phyloP scores from a whole-genome alignment of 2,113 vertebrate species.

The Axis porcinus region DNA sequence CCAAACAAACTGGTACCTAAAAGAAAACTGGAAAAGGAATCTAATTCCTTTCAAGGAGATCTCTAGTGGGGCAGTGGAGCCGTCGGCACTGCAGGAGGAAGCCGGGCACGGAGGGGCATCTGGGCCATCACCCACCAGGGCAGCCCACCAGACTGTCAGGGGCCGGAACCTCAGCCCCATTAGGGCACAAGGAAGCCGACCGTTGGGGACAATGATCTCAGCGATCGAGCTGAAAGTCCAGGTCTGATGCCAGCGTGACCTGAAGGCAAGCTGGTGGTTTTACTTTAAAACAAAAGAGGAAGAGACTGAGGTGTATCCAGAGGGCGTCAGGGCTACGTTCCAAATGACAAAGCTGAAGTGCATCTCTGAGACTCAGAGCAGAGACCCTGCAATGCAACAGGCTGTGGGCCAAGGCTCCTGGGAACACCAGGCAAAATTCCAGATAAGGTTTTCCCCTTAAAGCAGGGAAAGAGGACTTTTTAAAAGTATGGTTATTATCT shows the following conservation, averaged over 20 bases:
- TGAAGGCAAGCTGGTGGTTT: background rate
- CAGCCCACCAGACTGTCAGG: background rate
- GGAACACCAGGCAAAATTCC: background rate
- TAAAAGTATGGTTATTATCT: background rate
- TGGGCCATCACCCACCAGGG: fast-evolving
- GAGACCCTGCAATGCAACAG: background rate
- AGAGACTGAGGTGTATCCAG: background rate
- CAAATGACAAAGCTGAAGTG: no score
- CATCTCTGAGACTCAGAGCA: background rate
- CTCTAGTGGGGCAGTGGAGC: background rate
- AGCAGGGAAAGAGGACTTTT: no score
- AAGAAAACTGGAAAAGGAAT: background rate
- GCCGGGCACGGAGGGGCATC: no score
- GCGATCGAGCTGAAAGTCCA: fast-evolving
- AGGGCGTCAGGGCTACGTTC: fast-evolving
- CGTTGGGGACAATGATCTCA: fast-evolving
- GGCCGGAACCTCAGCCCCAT: fast-evolving
- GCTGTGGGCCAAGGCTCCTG: background rate
- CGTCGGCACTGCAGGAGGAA: fast-evolving
- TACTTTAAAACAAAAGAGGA: background rate
- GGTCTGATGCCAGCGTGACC: background rate
- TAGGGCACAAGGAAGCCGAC: background rate
- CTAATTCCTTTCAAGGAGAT: background rate
- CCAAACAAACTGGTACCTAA: background rate
- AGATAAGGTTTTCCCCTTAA: background rate